phyloP scores from a whole-genome alignment of 2,888 invertebrate genomes.

The Leptopilina myrica region DNA sequence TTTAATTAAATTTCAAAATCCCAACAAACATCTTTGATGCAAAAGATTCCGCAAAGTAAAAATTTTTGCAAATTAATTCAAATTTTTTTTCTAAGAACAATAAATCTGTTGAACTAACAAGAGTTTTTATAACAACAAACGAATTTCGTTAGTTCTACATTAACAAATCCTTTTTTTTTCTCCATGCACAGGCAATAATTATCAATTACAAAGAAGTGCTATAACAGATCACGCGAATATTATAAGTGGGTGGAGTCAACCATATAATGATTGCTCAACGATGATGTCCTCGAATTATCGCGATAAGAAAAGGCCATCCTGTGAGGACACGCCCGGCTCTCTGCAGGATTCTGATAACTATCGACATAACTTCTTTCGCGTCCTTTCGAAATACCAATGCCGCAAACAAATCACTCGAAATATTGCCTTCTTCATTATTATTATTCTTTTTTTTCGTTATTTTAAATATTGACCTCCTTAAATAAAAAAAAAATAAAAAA shows the following conservation, averaged over 20 bases:
- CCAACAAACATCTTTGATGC: too few species aligned
- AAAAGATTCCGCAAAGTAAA: too few species aligned
- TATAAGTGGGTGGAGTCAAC: slow-evolving; percentile 70
- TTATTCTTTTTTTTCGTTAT: not conserved
- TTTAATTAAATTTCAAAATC: too few species aligned
- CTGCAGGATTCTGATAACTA: slow-evolving; percentile 52
- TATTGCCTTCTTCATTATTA: too few species aligned
- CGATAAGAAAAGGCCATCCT: slow-evolving; percentile 75
- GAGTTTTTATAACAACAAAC: too few species aligned
- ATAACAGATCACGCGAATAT: slow-evolving; percentile 59
- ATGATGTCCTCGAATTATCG: slow-evolving; percentile 74
- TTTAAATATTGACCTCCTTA: slow-evolving; percentile 21
- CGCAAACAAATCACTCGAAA: not conserved
- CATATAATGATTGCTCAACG: slow-evolving; percentile 67
- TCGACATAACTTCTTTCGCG: not conserved
- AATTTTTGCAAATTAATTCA: too few species aligned
- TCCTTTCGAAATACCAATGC: not conserved
- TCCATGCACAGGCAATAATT: too few species aligned
- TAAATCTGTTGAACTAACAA: too few species aligned
- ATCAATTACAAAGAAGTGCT: too few species aligned
- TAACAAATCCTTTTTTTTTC: too few species aligned
- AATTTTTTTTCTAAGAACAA: too few species aligned
- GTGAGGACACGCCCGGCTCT: slow-evolving; percentile 71
- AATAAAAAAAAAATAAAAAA: not conserved
- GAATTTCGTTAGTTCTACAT: too few species aligned